Conservation (phyloP, 1,140 invertebrate species). For the Arion vulgaris region DNA sequence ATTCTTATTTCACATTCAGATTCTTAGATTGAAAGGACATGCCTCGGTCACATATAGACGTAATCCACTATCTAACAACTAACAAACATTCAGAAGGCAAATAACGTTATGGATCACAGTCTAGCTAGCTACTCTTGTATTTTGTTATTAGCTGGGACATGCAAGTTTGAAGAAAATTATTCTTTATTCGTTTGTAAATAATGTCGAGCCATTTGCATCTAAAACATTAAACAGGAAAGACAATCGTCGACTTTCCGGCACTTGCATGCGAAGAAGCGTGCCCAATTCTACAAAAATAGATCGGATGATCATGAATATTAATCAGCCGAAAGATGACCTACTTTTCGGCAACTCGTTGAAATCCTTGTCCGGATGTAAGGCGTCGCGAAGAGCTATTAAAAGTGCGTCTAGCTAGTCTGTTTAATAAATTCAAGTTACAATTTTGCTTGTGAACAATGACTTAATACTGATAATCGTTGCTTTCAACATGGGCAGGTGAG, state of each 20-base stretch:
- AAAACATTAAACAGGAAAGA: too few species aligned
- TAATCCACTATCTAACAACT: too few species aligned
- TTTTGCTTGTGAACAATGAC: neutral
- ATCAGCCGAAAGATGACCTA: constrained; percentile 18
- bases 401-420: neutral
- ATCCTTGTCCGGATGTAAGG: neutral
- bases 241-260: neutral
- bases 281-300: neutral
- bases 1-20: too few species aligned
- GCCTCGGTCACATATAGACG: too few species aligned
- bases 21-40: too few species aligned
- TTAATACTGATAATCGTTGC: neutral
- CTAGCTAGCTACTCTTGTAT: too few species aligned
- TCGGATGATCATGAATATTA: constrained; percentile 25
- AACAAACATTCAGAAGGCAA: too few species aligned
- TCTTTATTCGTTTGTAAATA: too few species aligned
- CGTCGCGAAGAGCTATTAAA: neutral
- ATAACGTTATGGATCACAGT: too few species aligned
- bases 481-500: neutral
- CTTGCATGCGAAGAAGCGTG: neutral
- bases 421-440: neutral
- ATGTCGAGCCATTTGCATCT: too few species aligned
- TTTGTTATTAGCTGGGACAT: too few species aligned
- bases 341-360: constrained; percentile 21
- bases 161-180: too few species aligned